phyloP scores from a whole-genome alignment of 2,888 invertebrate genomes.

The Ectemnius lituratus region DNA sequence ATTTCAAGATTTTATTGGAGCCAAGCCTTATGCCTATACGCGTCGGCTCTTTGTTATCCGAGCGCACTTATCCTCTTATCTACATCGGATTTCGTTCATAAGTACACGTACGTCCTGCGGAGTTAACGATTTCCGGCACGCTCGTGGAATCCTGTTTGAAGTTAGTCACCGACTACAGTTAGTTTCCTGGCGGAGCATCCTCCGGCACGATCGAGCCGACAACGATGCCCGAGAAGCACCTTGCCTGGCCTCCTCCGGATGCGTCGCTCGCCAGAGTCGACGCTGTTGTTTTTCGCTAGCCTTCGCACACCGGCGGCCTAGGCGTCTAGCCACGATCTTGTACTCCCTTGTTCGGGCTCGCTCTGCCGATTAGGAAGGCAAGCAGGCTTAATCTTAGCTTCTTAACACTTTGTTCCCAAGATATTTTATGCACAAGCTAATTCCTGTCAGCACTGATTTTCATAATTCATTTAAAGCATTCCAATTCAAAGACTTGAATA shows the following conservation, averaged over 20 bases:
- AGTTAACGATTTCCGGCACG: constrained; percentile 55
- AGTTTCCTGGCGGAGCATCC: constrained; percentile 55
- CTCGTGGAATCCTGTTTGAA: constrained; percentile 55
- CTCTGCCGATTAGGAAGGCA: neutral
- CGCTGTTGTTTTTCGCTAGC: constrained; percentile 15
- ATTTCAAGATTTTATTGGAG: too few species aligned
- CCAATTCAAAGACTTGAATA: too few species aligned
- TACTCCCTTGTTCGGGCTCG: constrained; percentile 10
- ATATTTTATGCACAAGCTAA: too few species aligned
- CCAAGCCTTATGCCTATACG: neutral
- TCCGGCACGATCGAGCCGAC: constrained; percentile 51
- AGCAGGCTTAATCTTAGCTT: too few species aligned
- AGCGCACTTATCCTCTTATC: constrained; percentile 1
- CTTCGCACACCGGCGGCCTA: constrained; percentile 11
- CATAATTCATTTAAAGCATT: too few species aligned
- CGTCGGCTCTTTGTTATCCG: constrained; percentile 6
- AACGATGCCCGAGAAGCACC: constrained; percentile 20
- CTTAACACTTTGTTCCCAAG: too few species aligned
- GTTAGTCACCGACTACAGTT: constrained; percentile 65
- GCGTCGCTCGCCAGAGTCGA: constrained; percentile 16
- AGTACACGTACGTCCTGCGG: constrained; percentile 29
- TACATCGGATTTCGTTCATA: constrained; percentile 34
- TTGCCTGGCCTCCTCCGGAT: constrained; percentile 41
- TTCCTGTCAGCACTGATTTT: too few species aligned
- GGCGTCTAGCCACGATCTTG: constrained; percentile 34